Base-by-base conservation (phyloP, 1,140 invertebrate genomes). In the Ceratina calcarata region DNA sequence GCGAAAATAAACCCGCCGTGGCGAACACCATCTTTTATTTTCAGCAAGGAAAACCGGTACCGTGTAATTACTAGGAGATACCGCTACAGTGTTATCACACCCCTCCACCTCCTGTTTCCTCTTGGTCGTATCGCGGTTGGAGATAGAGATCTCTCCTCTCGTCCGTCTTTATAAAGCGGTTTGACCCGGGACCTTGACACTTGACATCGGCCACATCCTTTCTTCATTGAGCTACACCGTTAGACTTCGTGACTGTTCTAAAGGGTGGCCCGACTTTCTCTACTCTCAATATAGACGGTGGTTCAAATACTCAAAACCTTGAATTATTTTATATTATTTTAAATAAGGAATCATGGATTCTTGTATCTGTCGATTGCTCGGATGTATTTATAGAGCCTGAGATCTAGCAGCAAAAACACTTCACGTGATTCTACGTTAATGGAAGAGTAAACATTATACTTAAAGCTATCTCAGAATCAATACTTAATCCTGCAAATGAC, bases 31-130 rank as follows among this genome's bases (percentile, higher is more conserved):
- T 74, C 51, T 60, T 72, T 64, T 67, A 61, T 66, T 78, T 72
- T 15, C 49, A 32, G 7, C 61, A 62, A 72, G 75, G 75, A 66
- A n/a, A 82, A 78, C 75, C 64, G 68, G 80, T 72, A 67, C 68
- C 76, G 49, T 73, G 80, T 82, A 82, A 82, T 82, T 82, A 82
- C 62, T 61, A 57, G 15, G 61, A 78, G 68, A 78, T 78, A 82
- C 75, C 75, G 80, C 80, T 78, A 72, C 12, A 24, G 68, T 22
- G 74, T 82, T 82, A 82, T 82, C 75, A 77, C 67, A 68, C 74
- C 65, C 27, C 32, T 60, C 51, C 27, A 32, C 53, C 22, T 62
- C 71, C n/a, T n/a, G n/a, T 65, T 61, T 62, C 22, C 78, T 67
- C 51, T 62, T 76, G 53, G 72, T 76, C 73, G 78, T 69, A 81